Conservation (phyloP, 1,140 invertebrate genomes). For the Lepidurus packardi region DNA sequence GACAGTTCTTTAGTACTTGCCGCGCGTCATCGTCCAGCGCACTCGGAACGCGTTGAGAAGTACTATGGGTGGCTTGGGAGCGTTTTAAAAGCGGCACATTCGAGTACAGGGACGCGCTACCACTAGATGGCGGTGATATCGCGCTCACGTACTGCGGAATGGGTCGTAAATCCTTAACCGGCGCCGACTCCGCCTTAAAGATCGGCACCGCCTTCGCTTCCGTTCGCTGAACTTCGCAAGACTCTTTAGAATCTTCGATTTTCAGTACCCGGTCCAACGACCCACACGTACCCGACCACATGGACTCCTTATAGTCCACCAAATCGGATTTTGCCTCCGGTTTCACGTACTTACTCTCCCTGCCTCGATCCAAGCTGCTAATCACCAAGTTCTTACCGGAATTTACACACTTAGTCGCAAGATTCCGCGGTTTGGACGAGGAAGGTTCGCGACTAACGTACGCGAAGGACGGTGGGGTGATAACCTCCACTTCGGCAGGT, state of each 20-base stretch:
- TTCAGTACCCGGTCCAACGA: constrained; percentile 28
- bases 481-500: constrained; percentile 16
- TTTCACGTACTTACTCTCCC: constrained; percentile 26
- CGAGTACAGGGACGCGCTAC: neutral
- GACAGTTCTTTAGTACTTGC: constrained; percentile 30
- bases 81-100: neutral
- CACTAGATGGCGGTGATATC: neutral
- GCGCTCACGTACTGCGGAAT: neutral
- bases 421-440: constrained; percentile 1
- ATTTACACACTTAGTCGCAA: neutral
- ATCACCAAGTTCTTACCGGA: neutral
- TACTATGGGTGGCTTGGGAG: neutral
- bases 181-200: neutral
- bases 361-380: constrained; percentile 32
- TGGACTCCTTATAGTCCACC: neutral
- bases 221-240: neutral
- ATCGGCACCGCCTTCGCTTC: neutral
- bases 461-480: constrained; percentile 28
- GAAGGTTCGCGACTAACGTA: constrained; percentile 25
- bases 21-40: constrained; percentile 30
- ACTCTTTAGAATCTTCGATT: constrained; percentile 6
- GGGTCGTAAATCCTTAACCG: neutral
- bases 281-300: constrained; percentile 24
- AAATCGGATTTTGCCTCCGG: neutral
- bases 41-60: neutral